Percentiles rank a stretch among this genome's conserved stretches.
Evolutionary conservation across 1,140 invertebrate genomes (phyloP).

Genomic region (Scaptomyza pallida): DNA sequence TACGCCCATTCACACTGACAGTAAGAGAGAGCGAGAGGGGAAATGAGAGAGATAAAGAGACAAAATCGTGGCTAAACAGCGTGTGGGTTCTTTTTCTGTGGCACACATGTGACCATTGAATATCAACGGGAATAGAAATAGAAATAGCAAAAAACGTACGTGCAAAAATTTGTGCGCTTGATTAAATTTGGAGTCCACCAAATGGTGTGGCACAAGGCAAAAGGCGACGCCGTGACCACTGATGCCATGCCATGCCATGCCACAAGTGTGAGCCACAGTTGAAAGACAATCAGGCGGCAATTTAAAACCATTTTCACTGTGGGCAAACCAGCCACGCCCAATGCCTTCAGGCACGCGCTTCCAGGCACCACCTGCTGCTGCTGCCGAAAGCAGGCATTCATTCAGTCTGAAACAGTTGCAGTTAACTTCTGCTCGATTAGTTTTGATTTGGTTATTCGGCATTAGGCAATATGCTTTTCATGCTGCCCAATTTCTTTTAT

Average conservation of each 20-base stretch:
- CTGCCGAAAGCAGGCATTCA: slow-evolving; percentile 1
- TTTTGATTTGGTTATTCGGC: slow-evolving; percentile 80
- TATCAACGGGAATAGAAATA: slow-evolving; percentile 69
- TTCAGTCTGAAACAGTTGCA: slow-evolving; percentile 48
- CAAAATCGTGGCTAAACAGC: background rate
- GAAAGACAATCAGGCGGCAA: slow-evolving; percentile 81
- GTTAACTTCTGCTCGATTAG: slow-evolving; percentile 79
- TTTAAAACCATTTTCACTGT: slow-evolving; percentile 80
- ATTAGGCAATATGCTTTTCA: slow-evolving; percentile 65
- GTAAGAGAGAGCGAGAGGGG: slow-evolving; percentile 12
- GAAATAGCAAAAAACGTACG: slow-evolving; percentile 57
- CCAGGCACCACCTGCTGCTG: slow-evolving; percentile 64
- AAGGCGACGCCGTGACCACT: slow-evolving; percentile 30
- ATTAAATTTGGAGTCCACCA: slow-evolving; percentile 72
- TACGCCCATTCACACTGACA: slow-evolving; percentile 62
- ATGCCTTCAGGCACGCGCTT: background rate
- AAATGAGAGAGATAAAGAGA: slow-evolving; percentile 5
- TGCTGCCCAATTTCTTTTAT: slow-evolving; percentile 42
- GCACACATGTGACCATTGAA: slow-evolving; percentile 75
- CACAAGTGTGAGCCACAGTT: slow-evolving; percentile 70
- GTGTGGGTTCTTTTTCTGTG: background rate
- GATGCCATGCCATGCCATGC: slow-evolving; percentile 32
- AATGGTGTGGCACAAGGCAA: slow-evolving; percentile 30
- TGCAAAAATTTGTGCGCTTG: slow-evolving; percentile 80
- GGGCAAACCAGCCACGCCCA: slow-evolving; percentile 41